A percentile compares a stretch with the other conserved stretches of the same genome.
phyloP scores from a whole-genome alignment of 2,888 invertebrate species.

The Acanthosepion lycidas region DNA sequence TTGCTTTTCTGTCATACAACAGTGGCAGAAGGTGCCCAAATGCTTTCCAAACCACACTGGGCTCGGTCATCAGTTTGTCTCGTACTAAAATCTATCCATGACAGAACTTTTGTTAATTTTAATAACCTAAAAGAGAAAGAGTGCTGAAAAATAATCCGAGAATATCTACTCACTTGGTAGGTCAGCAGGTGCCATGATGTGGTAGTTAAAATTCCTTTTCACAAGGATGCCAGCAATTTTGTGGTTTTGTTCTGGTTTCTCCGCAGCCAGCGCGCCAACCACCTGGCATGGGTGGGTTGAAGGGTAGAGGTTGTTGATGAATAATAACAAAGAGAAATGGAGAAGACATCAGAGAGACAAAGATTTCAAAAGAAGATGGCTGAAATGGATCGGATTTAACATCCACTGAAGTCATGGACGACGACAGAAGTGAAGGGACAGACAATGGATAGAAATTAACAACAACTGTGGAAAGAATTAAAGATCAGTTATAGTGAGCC shows the following conservation, averaged over 20 bases:
- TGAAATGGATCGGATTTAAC: neutral
- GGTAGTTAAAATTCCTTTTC: constrained; percentile 98
- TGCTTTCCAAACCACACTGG: neutral
- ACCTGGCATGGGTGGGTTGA: constrained; percentile 74
- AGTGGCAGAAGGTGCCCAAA: neutral
- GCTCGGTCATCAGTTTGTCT: neutral
- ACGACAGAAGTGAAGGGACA: neutral
- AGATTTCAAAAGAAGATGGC: neutral
- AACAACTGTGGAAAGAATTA: too few species aligned
- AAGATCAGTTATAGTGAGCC: too few species aligned
- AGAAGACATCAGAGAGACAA: neutral
- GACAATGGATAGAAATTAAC: neutral
- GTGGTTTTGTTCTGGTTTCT: constrained; percentile 84
- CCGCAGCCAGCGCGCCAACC: constrained; percentile 92
- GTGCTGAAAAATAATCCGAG: neutral
- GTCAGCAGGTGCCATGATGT: constrained; percentile 92
- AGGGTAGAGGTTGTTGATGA: constrained; percentile 10
- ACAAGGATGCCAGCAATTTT: constrained; percentile 93
- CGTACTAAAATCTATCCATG: neutral
- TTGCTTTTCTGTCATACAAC: too few species aligned
- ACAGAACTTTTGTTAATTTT: neutral
- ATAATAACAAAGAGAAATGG: neutral
- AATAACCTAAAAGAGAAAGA: neutral
- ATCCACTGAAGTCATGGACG: neutral
- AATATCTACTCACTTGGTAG: constrained; percentile 81